Conservation (phyloP, 2,797 vertebrate genomes). For the Gallinago solitaria region DNA sequence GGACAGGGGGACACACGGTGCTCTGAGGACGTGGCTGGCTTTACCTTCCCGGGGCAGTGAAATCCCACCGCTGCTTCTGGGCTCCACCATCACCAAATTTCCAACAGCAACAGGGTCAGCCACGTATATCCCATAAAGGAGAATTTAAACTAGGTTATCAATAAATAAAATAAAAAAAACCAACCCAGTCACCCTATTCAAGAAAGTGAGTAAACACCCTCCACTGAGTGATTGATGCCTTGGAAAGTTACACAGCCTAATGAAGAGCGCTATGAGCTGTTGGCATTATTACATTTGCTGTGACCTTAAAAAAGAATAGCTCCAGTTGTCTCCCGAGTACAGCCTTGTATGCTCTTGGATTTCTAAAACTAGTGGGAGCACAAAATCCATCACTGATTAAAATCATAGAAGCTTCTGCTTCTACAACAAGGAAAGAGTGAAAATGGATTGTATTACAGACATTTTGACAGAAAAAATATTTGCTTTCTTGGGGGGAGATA, state of each 20-base stretch:
- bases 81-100: not conserved
- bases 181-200: not conserved
- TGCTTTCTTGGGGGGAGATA: constrained; percentile 25
- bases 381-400: constrained; percentile 33
- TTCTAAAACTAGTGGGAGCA: constrained; percentile 12
- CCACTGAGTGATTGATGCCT: not conserved
- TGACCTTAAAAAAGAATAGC: constrained; percentile 51
- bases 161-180: not conserved
- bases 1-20: accelerated
- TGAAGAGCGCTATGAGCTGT: constrained; percentile 37
- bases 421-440: not conserved
- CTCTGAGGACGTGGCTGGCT: not conserved
- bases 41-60: not conserved
- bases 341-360: constrained; percentile 39
- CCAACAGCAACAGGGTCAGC: not conserved
- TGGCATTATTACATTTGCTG: constrained; percentile 57
- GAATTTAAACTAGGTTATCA: not conserved
- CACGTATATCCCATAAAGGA: not conserved
- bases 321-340: constrained; percentile 1
- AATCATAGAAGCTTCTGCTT: constrained; percentile 27
- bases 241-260: constrained; percentile 38
- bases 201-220: constrained; percentile 11
- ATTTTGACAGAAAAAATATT: constrained; percentile 56
- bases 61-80: not conserved
- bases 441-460: constrained; percentile 10